Conservation (phyloP, 2,888 invertebrate genomes). For the Coleophora flavipennella region DNA sequence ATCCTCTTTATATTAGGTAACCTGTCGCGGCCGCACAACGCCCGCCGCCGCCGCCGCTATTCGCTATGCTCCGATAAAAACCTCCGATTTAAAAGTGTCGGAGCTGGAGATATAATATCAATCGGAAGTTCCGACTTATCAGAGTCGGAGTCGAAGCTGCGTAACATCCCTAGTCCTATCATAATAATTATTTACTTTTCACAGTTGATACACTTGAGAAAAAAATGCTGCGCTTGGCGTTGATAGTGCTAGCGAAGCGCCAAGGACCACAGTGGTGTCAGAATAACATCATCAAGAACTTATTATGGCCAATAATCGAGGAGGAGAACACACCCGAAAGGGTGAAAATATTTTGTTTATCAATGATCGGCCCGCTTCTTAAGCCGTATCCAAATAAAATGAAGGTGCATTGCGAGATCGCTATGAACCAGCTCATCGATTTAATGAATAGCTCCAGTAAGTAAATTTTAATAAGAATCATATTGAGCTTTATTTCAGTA, state of each 20-base stretch:
- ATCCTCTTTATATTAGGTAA: too few relatives aligned
- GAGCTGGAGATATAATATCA: too few relatives aligned
- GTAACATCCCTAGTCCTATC: too few relatives aligned
- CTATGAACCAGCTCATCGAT: conserved; percentile 40
- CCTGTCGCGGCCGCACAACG: too few relatives aligned
- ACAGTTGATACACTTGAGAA: conserved; percentile 38
- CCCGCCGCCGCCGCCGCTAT: too few relatives aligned
- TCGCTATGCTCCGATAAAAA: too few relatives aligned
- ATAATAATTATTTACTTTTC: conserved; percentile 15
- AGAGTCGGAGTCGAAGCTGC: too few relatives aligned
- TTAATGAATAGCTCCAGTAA: conserved; percentile 45
- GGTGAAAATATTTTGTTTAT: conserved; percentile 43
- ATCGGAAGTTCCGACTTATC: too few relatives aligned
- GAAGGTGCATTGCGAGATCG: conserved; percentile 53
- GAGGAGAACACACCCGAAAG: conserved; percentile 24
- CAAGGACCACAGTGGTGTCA: conserved; percentile 58
- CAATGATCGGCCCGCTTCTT: conserved; percentile 47
- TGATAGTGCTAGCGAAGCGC: conserved; percentile 55
- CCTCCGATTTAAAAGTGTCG: too few relatives aligned
- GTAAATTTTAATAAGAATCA: conserved; percentile 17
- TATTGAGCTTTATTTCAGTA: neutral
- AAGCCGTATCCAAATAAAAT: conserved; percentile 57
- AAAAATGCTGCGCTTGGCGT: conserved; percentile 42
- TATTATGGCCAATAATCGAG: conserved; percentile 47
- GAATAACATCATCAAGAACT: conserved; percentile 44